Conservation (phyloP, 2,888 invertebrate species). For the Orchesella flavescens region DNA sequence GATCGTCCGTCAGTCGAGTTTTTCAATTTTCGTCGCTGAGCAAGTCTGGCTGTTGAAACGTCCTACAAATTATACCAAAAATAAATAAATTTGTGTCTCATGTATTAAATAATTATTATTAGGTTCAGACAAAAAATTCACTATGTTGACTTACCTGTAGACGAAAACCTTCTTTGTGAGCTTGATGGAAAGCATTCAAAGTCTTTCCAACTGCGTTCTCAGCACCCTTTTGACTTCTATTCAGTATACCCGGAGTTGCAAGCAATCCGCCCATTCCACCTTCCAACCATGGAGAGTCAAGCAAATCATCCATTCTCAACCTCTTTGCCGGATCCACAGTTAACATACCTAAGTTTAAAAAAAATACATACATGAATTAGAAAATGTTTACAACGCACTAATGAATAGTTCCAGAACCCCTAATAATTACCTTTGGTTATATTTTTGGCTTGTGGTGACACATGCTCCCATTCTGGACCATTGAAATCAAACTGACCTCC, state of each 20-base stretch:
- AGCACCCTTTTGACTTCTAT: slow-evolving; percentile 74
- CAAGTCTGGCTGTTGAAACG: slow-evolving; percentile 82
- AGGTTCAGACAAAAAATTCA: neutral
- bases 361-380: neutral
- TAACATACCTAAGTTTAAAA: slow-evolving; percentile 79
- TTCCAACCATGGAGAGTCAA: slow-evolving; percentile 81
- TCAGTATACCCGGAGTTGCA: slow-evolving; percentile 79
- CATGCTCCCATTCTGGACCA: slow-evolving; percentile 82
- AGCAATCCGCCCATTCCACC: slow-evolving; percentile 73
- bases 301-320: slow-evolving; percentile 81
- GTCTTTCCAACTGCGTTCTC: slow-evolving; percentile 79
- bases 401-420: neutral
- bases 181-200: slow-evolving; percentile 81
- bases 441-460: slow-evolving; percentile 84
- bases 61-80: slow-evolving; percentile 76
- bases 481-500: slow-evolving; percentile 86
- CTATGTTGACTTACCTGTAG: slow-evolving; percentile 76
- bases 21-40: slow-evolving; percentile 81
- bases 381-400: slow-evolving; percentile 6
- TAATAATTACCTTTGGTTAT: slow-evolving; percentile 78
- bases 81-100: slow-evolving; percentile 5
- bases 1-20: slow-evolving; percentile 75
- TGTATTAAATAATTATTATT: neutral
- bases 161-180: slow-evolving; percentile 83
- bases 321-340: slow-evolving; percentile 85